These are phyloP conservation scores for Eurystomus glaucurus DNA, from an alignment of 2,797 vertebrate genomes.

Conservation along the genomic window DNA sequence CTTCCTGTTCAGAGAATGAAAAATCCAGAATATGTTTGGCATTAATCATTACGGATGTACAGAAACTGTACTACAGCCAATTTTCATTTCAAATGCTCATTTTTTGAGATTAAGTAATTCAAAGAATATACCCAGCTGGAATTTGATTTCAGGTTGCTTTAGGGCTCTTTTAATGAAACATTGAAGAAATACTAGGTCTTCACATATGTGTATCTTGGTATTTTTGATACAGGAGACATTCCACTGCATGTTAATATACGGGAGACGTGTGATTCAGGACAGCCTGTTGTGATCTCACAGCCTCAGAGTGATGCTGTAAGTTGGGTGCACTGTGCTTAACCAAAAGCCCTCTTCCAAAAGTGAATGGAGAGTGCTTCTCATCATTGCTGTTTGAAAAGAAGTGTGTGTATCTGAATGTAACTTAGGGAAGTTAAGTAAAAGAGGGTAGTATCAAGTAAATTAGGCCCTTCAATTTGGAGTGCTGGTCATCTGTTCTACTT, in stretches of 20 bases:
- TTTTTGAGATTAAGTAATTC: constrained; percentile 49
- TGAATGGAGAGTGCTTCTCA: not conserved
- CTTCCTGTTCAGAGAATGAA: not conserved
- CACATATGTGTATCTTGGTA: not conserved
- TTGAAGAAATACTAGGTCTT: not conserved
- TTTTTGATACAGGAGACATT: constrained; percentile 88
- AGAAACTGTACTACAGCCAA: not conserved
- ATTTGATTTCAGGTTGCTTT: constrained; percentile 10
- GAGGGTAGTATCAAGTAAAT: not conserved
- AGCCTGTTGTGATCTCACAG: constrained; percentile 92
- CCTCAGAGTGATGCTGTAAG: constrained; percentile 93
- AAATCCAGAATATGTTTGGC: not conserved
- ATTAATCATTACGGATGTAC: not conserved
- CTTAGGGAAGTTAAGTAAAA: not conserved
- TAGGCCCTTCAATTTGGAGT: not conserved
- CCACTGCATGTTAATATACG: constrained; percentile 94
- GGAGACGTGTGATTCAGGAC: constrained; percentile 92
- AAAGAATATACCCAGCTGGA: not conserved
- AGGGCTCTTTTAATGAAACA: constrained; percentile 21
- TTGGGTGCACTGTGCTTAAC: not conserved
- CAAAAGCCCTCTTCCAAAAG: not conserved
- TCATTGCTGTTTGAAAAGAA: not conserved
- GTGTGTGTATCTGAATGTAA: not conserved
- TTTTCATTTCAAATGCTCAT: constrained; percentile 63
- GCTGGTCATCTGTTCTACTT: not conserved